Percentiles rank a stretch among this genome's conserved stretches.
Evolutionary conservation across 1,140 invertebrate genomes (phyloP).

Genomic region (Saccostrea echinata): DNA sequence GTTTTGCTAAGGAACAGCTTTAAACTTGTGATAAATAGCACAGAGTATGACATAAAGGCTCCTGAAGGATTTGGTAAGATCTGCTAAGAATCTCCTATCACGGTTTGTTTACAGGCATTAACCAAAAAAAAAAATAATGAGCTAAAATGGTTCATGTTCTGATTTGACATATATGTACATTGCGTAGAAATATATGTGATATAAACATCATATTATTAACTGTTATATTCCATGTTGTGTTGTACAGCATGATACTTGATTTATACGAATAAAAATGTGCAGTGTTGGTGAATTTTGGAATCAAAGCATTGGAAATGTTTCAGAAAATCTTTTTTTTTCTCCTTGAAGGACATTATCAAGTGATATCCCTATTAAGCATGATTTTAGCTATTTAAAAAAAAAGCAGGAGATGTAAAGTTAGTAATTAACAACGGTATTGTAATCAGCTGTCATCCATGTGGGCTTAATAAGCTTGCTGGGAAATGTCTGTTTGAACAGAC

Average conservation of each 20-base stretch:
- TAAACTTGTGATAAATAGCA: slow-evolving; percentile 69
- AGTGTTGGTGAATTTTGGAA: not conserved
- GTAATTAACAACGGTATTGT: not conserved
- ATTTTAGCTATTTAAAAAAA: not conserved
- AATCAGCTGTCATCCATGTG: not conserved
- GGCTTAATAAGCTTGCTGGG: not conserved
- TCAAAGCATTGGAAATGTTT: not conserved
- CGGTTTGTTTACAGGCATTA: too few relatives aligned
- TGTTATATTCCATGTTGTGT: too few relatives aligned
- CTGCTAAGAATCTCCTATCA: too few relatives aligned
- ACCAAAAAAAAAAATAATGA: too few relatives aligned
- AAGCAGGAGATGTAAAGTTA: not conserved
- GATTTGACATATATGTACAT: too few relatives aligned
- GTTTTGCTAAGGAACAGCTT: slow-evolving; percentile 71
- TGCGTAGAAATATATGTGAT: too few relatives aligned
- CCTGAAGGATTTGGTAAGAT: slow-evolving; percentile 67
- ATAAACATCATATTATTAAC: too few relatives aligned
- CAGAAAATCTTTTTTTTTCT: not conserved
- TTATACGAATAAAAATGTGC: too few relatives aligned
- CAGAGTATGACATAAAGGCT: slow-evolving; percentile 64
- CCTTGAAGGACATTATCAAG: not conserved
- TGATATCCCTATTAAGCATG: not conserved
- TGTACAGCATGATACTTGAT: too few relatives aligned
- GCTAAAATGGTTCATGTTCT: too few relatives aligned
- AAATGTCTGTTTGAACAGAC: not conserved